Base-by-base conservation (phyloP, 2,113 vertebrate species). In the Ameiurus melas region DNA sequence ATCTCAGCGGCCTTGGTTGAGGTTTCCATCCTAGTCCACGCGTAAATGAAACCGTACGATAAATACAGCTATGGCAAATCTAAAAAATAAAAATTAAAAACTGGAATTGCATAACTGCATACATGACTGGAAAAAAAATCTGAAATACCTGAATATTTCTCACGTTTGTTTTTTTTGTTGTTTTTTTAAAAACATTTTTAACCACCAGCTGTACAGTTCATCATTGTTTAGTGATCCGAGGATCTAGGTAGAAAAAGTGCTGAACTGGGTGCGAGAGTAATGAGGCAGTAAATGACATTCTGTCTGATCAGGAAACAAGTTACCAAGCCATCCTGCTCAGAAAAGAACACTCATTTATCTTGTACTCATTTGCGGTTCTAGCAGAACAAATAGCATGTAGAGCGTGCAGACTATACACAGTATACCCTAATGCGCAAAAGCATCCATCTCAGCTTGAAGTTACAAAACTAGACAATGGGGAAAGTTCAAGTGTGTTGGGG, bases 261-360 rank as follows among this genome's bases (percentile, higher is more conserved):
- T 55, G n/a, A 55, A 80, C 27, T n/a, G 9, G 36, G 6, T 27
- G 2, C 17, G 51, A 30, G 51, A 17, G 77, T 79, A 79, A 79
- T 55, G 51, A 79, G 51, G 51, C 77, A 79, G 16, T 79, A 79
- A 79, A 79, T 27, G 77, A 79, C 77, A 79, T 55, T 51, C 43
- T 27, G 75, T 78, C 43, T 27, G 43, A 78, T 25, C 25, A 43
- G 39, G 39, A 22, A 75, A 75, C 71, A 25, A 75, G 47, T n/a
- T 78, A 53, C 5, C 51, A 55, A 79, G 2, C 77, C 25, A 13
- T 78, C 75, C 73, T 51, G 19, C 43, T 51, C 10, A 51, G 43
- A n/a, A 51, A 78, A 16, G 33, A 7, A 73, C 22, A 3, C 43
- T 16, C 43, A 30, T 79, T 55, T 55, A 79, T 79, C 47, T 30